These are phyloP conservation scores for Edolisoma coerulescens DNA, from an alignment of 2,113 vertebrate genomes.

Conservation along the genomic window DNA sequence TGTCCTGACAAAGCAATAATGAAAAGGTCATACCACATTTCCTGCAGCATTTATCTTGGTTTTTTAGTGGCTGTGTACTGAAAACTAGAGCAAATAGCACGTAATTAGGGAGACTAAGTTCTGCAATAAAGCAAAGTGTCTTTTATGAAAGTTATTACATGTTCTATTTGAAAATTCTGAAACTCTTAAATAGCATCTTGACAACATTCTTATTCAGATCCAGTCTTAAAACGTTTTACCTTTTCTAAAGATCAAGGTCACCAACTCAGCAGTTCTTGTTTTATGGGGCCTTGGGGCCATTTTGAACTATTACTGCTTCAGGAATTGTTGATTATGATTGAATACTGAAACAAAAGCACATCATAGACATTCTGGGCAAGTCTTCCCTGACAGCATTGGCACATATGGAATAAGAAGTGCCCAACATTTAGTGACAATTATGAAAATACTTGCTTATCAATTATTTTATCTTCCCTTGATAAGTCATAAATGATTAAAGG, in stretches of 20 bases:
- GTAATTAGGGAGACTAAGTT: slow-evolving; percentile 46
- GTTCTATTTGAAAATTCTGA: slow-evolving; percentile 6
- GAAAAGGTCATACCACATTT: slow-evolving; percentile 53
- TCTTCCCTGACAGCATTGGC: background rate
- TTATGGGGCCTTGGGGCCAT: slow-evolving; percentile 53
- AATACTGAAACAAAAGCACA: slow-evolving; percentile 33
- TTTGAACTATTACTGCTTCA: slow-evolving; percentile 54
- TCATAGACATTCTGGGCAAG: background rate
- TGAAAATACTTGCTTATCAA: background rate
- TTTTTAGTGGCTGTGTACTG: background rate
- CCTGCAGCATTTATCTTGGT: slow-evolving; percentile 47
- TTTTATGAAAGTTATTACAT: background rate
- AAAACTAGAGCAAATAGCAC: slow-evolving; percentile 47
- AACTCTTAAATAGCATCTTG: background rate
- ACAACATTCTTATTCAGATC: slow-evolving; percentile 22
- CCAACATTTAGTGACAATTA: background rate
- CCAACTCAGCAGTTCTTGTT: slow-evolving; percentile 39
- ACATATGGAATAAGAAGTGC: background rate
- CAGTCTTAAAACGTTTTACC: slow-evolving; percentile 34
- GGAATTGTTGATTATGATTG: slow-evolving; percentile 49
- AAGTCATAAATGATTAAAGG: background rate
- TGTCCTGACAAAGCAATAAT: slow-evolving; percentile 58
- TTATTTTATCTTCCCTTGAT: background rate
- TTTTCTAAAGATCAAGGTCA: slow-evolving; percentile 72
- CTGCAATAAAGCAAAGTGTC: background rate